Evolutionary conservation across 92 coral and sea anemone genomes (phyloP).

Genomic region (Epizoanthus stellaris): DNA sequence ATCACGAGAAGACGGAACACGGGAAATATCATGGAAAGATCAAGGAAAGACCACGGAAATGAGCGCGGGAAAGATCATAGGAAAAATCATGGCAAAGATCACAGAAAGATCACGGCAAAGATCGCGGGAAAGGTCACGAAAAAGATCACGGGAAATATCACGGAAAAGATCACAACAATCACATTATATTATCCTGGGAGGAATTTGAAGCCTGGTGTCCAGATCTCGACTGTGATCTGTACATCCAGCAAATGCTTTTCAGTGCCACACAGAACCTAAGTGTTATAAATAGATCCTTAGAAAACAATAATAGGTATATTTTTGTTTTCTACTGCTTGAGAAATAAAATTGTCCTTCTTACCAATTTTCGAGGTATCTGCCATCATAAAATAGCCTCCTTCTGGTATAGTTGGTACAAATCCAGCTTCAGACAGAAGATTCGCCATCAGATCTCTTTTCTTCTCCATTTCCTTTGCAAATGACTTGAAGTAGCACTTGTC

Average conservation of each 20-base stretch:
- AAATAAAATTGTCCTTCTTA: background rate
- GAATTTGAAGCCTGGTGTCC: too few species aligned
- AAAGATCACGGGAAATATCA: too few species aligned
- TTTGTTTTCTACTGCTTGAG: background rate
- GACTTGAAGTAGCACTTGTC: conserved; percentile 77
- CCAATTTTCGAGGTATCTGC: conserved; percentile 87
- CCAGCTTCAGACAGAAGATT: conserved; percentile 80
- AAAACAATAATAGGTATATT: background rate
- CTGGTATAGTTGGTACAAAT: conserved; percentile 85
- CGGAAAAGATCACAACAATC: too few species aligned
- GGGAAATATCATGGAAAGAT: too few species aligned
- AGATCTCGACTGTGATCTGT: too few species aligned
- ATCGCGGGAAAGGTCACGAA: background rate
- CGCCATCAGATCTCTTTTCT: conserved; percentile 80
- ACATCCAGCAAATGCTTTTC: too few species aligned
- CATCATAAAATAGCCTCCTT: conserved; percentile 98
- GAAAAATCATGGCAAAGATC: too few species aligned
- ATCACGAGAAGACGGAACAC: too few species aligned
- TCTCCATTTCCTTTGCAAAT: conserved; percentile 65
- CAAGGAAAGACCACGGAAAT: too few species aligned
- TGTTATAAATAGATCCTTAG: background rate
- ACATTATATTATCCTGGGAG: too few species aligned
- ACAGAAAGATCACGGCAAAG: background rate
- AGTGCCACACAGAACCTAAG: background rate
- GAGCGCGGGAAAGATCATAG: too few species aligned